Base-by-base conservation (phyloP, 2,888 invertebrate genomes). In the Aspidiotus rigidus region DNA sequence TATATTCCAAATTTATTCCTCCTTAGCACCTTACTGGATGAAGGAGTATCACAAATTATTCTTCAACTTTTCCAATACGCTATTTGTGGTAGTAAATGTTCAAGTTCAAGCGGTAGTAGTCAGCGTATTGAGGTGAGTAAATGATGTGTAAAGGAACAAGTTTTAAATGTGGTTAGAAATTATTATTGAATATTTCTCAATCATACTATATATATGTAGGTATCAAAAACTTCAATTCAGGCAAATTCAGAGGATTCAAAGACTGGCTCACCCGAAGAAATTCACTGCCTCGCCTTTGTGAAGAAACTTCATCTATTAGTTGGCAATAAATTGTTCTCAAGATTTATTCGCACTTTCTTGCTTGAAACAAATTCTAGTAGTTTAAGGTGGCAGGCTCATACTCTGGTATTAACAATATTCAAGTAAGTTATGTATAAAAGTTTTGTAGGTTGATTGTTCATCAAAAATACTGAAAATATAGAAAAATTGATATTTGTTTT, bases 371-470 rank as follows among this genome's bases (percentile, higher is more conserved):
- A 96, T 77, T 88, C 90, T 9, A 92, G 93, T 0, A 86, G 89
- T 28, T 88, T 95, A 11, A 86, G 98, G 71, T 96, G 96, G 96
- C 95, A 96, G 79, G 93, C 94, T 0, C 97, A 98, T 78, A 88
- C 90, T 0, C 80, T 94, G 2, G 81, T 93, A 44, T 82, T 89
- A 40, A 88, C 92, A 0, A 86, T 94, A 73, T 92, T 92, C 77
- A 89, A 89, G 85, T 86, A 77, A 80, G 82, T 77, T 41, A 56
- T 63, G 0, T 57, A 39, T 64, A 16, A 28, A 62, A 16, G 8
- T 56, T 7, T 40, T 16, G 39, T 16, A 28, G 1, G 6, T 53
- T 15, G 57, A 9, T 57, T 16, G 17, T 42, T 9, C 53, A 28
- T n/a, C 56, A n/a, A 54, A 13, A 39, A 39, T 64, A 8, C 10